Base-by-base conservation (phyloP, 2,113 vertebrate genomes). In the Calyptomena viridis region DNA sequence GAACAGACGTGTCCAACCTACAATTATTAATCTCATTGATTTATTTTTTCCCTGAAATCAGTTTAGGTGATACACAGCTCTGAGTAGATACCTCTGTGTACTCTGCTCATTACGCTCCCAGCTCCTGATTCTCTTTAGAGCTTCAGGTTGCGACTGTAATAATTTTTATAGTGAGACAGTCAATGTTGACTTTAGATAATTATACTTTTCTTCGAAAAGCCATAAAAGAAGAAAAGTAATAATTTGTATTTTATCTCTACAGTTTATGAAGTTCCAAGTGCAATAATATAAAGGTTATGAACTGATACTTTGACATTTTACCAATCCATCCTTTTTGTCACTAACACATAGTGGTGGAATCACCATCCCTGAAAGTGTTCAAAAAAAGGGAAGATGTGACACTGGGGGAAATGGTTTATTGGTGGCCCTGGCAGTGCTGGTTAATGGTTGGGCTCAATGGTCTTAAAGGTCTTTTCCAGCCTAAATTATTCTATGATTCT, bases 1-100 rank as follows among this genome's bases (percentile, higher is more conserved):
- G 67, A 90, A n/a, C 4, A 76, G 33, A 44, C 0, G 0, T 5
- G 5, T 40, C 49, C 12, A 79, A 4, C 17, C 19, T 28, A 5
- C 19, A 83, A 33, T 37, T 71, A 37, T 52, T 42, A 75, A 62
- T 3, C 7, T 46, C 44, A 49, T 1, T 56, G 11, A 39, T 86
- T 42, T 20, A 2, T 56, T 73, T 88, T 71, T n/a, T 19, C 21
- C 39, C 47, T 47, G 33, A 59, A 89, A 74, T 68, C n/a, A 23
- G 8, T 49, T 82, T 37, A 90, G n/a, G 13, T 35, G 28, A 52
- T 44, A 5, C 0, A 1, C 27, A 47, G 52, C 6, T 60, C 66
- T 68, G 52, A 63, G 13, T 4, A 68, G 49, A 20, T 8, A 40
- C 2, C 5, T 6, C 44, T 55, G 9, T 6, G 21, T 16, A 28